Base-by-base conservation (phyloP, 2,113 vertebrate genomes). In the Corythornis vintsioides region DNA sequence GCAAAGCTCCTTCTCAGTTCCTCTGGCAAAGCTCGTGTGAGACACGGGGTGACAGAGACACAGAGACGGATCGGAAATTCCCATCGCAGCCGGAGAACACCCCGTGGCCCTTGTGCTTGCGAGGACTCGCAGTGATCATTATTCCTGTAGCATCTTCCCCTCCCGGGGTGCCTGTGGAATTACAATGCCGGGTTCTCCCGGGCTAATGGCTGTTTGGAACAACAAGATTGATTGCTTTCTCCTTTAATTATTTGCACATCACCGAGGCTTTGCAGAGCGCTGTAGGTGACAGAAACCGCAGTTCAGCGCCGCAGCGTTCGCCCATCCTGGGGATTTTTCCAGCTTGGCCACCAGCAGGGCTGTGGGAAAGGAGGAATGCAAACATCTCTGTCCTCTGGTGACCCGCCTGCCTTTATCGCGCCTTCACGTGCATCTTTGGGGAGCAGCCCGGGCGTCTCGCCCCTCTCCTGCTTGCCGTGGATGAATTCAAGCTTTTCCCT, bases 181-280 rank as follows among this genome's bases (percentile, higher is more conserved):
- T 22, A 50, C 91, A 86, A 20, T 10, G 80, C 90, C 25, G 83
- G 73, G 9, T 38, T 88, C 91, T 93, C 80, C 73, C 65, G 8
- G 91, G 56, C 94, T 93, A n/a, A 86, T 88, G 61, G 2, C 91
- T 80, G 79, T 83, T 92, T 86, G 24, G 83, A 94, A 31, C 90
- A 81, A 56, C 69, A 48, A 64, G 92, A 89, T 86, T 67, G 80
- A 92, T 92, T 90, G 89, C 91, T 78, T 92, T 89, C 92, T 90
- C 84, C 69, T 90, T 63, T 88, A 74, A 88, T 94, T 94, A 90
- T 92, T 86, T 78, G 89, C 91, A 92, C 84, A 81, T 93, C 81
- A 5, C 83, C 12, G 83, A 84, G 94, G 78, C 93, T 93, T 47
- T 82, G 93, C 64, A 16, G 55, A 78, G 22, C 1, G 84, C 91